phyloP scores from a whole-genome alignment of 1,140 invertebrate genomes.

The Drosophila melanogaster region Release_6_plus_ISO1_MT NT_037436.4:14752501-14753000 shows the following conservation, averaged over 20 bases:
- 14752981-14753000: slow-evolving; percentile 48
- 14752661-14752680: slow-evolving; percentile 27
- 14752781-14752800: slow-evolving; percentile 63
- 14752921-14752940: slow-evolving; percentile 68
- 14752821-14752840: slow-evolving; percentile 1
- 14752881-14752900: slow-evolving; percentile 55
- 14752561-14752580: slow-evolving; percentile 35
- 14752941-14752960: slow-evolving; percentile 80
- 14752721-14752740: slow-evolving; percentile 67
- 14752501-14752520: slow-evolving; percentile 63
- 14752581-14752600: slow-evolving; percentile 7
- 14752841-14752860: slow-evolving; percentile 37
- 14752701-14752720: slow-evolving; percentile 47
- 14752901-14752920: slow-evolving; percentile 27
- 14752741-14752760: slow-evolving; percentile 69
- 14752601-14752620: slow-evolving; percentile 39
- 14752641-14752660: slow-evolving; percentile 35
- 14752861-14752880: slow-evolving; percentile 55
- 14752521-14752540: slow-evolving; percentile 57
- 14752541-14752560: slow-evolving; percentile 58
- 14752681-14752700: slow-evolving; percentile 51
- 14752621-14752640: slow-evolving; percentile 81
- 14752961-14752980: slow-evolving; percentile 83
- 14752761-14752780: slow-evolving; percentile 55
- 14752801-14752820: slow-evolving; percentile 43